Percentiles rank a stretch among this genome's conserved stretches.
These are phyloP conservation scores for Nowickia ferox DNA, from an alignment of 2,888 invertebrate genomes.

Conservation along the genomic window DNA sequence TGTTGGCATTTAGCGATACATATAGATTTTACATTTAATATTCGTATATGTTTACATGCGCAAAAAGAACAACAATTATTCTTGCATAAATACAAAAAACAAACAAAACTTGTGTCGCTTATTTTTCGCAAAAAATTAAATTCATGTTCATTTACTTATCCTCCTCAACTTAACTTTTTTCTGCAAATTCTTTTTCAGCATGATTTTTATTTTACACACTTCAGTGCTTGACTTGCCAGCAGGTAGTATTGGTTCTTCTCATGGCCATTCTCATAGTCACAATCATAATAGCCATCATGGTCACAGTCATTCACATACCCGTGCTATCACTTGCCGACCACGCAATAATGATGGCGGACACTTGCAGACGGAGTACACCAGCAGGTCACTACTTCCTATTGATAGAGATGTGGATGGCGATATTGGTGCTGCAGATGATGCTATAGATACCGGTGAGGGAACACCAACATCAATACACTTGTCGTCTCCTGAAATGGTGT, in stretches of 20 bases:
- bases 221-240: conserved; percentile 83
- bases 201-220: conserved; percentile 91
- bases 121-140: conserved; percentile 34
- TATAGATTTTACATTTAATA: conserved; percentile 22
- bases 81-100: conserved; percentile 37
- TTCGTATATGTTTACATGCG: conserved; percentile 11
- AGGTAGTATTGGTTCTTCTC: conserved; percentile 79
- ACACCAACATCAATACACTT: conserved; percentile 61
- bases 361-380: conserved; percentile 40
- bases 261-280: conserved; percentile 77
- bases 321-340: conserved; percentile 16
- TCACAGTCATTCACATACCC: conserved; percentile 44
- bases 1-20: conserved; percentile 36
- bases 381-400: conserved; percentile 47
- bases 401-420: conserved; percentile 25
- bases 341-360: conserved; percentile 70
- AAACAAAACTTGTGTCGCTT: conserved; percentile 24
- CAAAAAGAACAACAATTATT: conserved; percentile 42
- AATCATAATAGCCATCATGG: conserved; percentile 74
- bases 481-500: conserved; percentile 50
- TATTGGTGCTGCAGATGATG: conserved; percentile 30
- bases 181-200: conserved; percentile 84
- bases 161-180: conserved; percentile 22
- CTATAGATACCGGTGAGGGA: conserved; percentile 37
- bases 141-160: conserved; percentile 46